Conservation (phyloP, 2,113 vertebrate species). For the Plotosus lineatus region DNA sequence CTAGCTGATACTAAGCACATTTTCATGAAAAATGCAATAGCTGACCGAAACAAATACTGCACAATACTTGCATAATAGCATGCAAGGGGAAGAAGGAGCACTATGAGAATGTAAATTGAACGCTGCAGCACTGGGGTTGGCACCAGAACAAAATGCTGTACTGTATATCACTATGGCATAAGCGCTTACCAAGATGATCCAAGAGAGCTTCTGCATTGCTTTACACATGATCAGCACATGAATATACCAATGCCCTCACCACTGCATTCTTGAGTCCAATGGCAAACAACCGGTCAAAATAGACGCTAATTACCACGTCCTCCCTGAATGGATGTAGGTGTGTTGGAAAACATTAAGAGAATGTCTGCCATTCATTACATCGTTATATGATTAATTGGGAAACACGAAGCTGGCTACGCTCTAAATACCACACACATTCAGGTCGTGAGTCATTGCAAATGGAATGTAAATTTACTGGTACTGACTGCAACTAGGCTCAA, state of each 20-base stretch:
- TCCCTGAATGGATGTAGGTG: not conserved
- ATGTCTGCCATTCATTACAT: not conserved
- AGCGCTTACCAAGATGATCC: not conserved
- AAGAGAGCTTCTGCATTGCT: not conserved
- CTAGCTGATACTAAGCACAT: not conserved
- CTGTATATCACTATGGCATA: not conserved
- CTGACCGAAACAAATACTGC: not conserved
- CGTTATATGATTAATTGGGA: not conserved
- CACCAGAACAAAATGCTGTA: not conserved
- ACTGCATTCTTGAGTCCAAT: not conserved
- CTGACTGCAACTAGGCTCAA: not conserved
- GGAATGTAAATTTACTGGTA: slow-evolving; percentile 40
- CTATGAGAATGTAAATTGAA: not conserved
- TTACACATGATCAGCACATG: not conserved
- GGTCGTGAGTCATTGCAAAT: not conserved
- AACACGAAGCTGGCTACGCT: not conserved
- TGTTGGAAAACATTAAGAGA: not conserved
- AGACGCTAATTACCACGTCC: not conserved
- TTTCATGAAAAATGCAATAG: not conserved
- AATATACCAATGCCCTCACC: not conserved
- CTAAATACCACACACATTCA: not conserved
- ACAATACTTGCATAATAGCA: not conserved
- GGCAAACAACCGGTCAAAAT: not conserved
- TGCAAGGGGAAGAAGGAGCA: not conserved
- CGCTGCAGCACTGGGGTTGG: not conserved